Percentiles rank a stretch among this genome's conserved stretches.
Evolutionary conservation across 2,888 invertebrate species (phyloP).

Genomic region (Ctena decussata): DNA sequence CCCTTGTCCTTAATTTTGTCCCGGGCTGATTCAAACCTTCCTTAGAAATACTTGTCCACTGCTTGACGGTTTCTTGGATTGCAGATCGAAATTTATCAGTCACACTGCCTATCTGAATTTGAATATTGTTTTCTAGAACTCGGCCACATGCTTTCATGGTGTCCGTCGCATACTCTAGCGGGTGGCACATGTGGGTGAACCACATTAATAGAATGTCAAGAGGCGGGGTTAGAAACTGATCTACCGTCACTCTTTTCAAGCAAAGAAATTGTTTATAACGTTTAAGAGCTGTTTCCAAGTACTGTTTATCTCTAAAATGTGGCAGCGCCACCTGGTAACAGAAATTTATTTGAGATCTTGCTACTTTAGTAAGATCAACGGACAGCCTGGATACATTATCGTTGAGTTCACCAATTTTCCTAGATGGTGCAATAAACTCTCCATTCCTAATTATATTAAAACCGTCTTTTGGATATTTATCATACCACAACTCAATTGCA

Average conservation of each 20-base stretch:
- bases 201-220: conserved; percentile 61
- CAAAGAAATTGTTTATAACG: conserved; percentile 63
- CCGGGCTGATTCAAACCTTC: conserved; percentile 52
- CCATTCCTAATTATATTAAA: conserved; percentile 58
- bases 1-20: conserved; percentile 47
- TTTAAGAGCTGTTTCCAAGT: conserved; percentile 48
- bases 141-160: conserved; percentile 46
- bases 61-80: conserved; percentile 34
- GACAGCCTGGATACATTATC: conserved; percentile 41
- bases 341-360: conserved; percentile 52
- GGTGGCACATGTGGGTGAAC: conserved; percentile 61
- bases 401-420: conserved; percentile 34
- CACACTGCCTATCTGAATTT: conserved; percentile 34
- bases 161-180: conserved; percentile 55
- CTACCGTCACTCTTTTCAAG: conserved; percentile 33
- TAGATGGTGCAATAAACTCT: conserved; percentile 27
- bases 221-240: conserved; percentile 56
- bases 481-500: conserved; percentile 57
- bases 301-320: conserved; percentile 56
- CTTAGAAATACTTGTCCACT: conserved; percentile 39
- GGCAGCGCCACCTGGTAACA: conserved; percentile 63
- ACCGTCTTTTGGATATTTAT: conserved; percentile 45
- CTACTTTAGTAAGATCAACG: conserved; percentile 22
- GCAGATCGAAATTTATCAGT: conserved; percentile 38
- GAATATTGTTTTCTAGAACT: conserved; percentile 54